phyloP scores from a whole-genome alignment of 2,888 invertebrate species.

The Lysandra bellargus region DNA sequence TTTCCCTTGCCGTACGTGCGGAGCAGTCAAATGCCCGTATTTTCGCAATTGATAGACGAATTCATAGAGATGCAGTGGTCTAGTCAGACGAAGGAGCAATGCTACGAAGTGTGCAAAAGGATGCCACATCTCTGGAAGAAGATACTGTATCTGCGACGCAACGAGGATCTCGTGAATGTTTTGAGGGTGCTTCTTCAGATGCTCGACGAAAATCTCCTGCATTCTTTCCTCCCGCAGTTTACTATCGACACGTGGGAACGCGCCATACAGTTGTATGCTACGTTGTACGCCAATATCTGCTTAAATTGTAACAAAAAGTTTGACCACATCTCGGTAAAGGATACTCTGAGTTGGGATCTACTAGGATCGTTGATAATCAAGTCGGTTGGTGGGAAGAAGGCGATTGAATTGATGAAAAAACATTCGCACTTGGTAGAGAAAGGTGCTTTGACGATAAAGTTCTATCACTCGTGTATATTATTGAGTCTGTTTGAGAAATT shows the following conservation, averaged over 20 bases:
- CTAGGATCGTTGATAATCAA: conserved; percentile 81
- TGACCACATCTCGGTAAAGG: conserved; percentile 64
- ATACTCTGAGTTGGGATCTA: conserved; percentile 81
- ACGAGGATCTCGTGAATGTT: conserved; percentile 74
- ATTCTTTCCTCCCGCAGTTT: conserved; percentile 76
- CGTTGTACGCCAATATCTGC: conserved; percentile 80
- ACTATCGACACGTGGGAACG: conserved; percentile 82
- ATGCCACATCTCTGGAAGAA: conserved; percentile 84
- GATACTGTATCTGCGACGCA: conserved; percentile 73
- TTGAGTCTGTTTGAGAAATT: conserved; percentile 68
- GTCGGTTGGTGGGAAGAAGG: conserved; percentile 80
- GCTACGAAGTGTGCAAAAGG: conserved; percentile 76
- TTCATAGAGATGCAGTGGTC: conserved; percentile 78
- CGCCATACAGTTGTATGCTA: conserved; percentile 76
- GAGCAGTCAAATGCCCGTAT: conserved; percentile 67
- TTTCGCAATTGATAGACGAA: conserved; percentile 78
- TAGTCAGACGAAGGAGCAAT: conserved; percentile 64
- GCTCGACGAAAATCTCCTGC: conserved; percentile 78
- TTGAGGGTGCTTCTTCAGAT: conserved; percentile 82
- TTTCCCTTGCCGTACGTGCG: conserved; percentile 79
- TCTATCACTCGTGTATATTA: conserved; percentile 80
- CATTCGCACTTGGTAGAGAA: conserved; percentile 78
- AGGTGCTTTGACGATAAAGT: conserved; percentile 81
- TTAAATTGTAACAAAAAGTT: conserved; percentile 81
- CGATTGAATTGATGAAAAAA: conserved; percentile 79